phyloP scores from a whole-genome alignment of 2,888 invertebrate species.

The Cheilosia vulpina region DNA sequence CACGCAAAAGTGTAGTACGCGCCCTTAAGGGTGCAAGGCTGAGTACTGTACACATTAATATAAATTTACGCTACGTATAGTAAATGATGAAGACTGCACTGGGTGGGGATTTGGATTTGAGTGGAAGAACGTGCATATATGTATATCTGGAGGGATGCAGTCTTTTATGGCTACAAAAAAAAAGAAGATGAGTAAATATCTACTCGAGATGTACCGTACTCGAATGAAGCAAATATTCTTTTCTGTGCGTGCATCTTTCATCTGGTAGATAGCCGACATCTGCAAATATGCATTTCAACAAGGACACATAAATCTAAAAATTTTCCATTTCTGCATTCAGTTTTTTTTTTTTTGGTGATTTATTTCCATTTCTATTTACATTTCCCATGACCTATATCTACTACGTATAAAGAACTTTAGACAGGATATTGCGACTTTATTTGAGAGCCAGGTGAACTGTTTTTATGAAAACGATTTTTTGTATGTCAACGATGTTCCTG shows the following conservation, averaged over 20 bases:
- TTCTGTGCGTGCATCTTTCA: background rate
- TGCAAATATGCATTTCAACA: conserved; percentile 1
- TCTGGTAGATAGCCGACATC: background rate
- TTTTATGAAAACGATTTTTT: background rate
- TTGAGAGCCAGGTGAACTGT: background rate
- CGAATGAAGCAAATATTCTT: background rate
- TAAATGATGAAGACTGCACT: too few relatives aligned
- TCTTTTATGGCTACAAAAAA: background rate
- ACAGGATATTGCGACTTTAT: background rate
- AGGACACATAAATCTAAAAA: background rate
- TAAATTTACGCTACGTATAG: background rate
- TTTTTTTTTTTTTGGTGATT: background rate
- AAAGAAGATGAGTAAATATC: background rate
- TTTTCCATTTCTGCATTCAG: background rate
- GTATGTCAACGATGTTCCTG: background rate
- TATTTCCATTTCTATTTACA: background rate
- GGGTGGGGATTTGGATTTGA: too few relatives aligned
- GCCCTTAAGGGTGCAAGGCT: background rate
- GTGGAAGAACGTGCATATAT: too few relatives aligned
- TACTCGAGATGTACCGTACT: background rate
- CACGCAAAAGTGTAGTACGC: conserved; percentile 20
- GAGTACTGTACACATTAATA: background rate
- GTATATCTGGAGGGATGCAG: too few relatives aligned
- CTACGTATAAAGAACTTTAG: background rate
- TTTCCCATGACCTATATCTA: conserved; percentile 5